Evolutionary conservation across 2,888 invertebrate species (phyloP), one percentile per base, ranked within the genome.

Genomic region (Mellilla xanthometata): DNA sequence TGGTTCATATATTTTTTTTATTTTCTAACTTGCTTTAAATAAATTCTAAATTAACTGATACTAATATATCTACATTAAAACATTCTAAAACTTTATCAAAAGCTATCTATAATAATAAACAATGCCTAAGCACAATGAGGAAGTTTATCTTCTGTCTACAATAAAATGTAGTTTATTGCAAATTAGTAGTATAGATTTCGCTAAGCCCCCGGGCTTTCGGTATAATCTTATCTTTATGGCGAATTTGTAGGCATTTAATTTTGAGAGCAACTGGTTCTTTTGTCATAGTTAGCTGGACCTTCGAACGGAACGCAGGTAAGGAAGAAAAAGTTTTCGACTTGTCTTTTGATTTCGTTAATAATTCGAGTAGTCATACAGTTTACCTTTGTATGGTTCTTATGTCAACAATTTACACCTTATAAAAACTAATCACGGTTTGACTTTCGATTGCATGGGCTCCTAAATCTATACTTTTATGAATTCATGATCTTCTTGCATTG

Each of bases 231-330:
- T 41, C 32, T 34, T 39, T 47, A 39, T 39, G 7, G 42, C 36
- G 12, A n/a, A 24, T 10, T 35, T 52, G 44, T 39, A 31, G 33
- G 47, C 56, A 55, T 56, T 60, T 58, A 62, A 61, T 52, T 32
- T 55, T 31, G 13, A 10, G 15, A n/a, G 19, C 23, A 12, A 12
- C 12, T 22, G 23, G 29, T 35, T 12, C 8, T 8, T 41, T 33
- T 22, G 50, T 26, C 74, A 78, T 59, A 73, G 43, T 41, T 47
- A 35, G 48, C 47, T 43, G 39, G 55, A 63, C 65, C 65, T 61
- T 54, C 60, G 57, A 45, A 28, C 40, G 53, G 52, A 61, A 54
- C 57, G 53, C 68, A 70, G 67, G 76, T 76, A 49, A 66, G 65
- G 3, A 26, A 19, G n/a, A n/a, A n/a, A n/a, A n/a, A n/a, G n/a